Conservation (phyloP, 2,888 invertebrate species). For the Ceraclea dissimilis region DNA sequence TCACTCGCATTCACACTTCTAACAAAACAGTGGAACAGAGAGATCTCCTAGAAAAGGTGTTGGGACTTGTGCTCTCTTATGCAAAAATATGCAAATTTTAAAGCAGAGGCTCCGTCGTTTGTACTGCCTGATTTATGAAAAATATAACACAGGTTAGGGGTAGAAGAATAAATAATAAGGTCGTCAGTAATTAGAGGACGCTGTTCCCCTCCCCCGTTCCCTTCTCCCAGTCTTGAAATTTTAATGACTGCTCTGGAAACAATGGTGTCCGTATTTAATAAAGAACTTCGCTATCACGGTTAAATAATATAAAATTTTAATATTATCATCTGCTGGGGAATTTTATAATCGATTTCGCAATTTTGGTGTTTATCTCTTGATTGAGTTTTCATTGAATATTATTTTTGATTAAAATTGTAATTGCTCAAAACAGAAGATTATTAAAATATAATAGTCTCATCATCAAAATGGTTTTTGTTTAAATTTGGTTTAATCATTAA, state of each 20-base stretch:
- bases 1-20: not conserved
- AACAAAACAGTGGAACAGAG: not conserved
- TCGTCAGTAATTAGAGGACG: constrained; percentile 10
- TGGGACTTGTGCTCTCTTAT: constrained; percentile 1
- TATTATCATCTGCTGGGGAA: not conserved
- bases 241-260: constrained; percentile 8
- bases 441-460: too few species aligned
- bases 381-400: not conserved
- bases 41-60: not conserved
- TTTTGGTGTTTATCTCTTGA: not conserved
- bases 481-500: too few species aligned
- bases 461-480: too few species aligned
- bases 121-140: constrained; percentile 16
- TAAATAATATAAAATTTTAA: not conserved
- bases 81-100: constrained; percentile 17
- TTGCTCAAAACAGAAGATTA: too few species aligned
- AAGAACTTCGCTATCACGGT: not conserved
- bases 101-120: constrained; percentile 9
- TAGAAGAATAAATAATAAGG: constrained; percentile 5
- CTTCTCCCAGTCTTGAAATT: not conserved
- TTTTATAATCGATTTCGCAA: not conserved
- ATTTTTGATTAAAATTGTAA: not conserved
- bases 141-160: constrained; percentile 12
- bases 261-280: constrained; percentile 4
- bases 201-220: not conserved